These are phyloP conservation scores for Condylostylus longicornis DNA, from an alignment of 1,140 invertebrate genomes.

Conservation along the genomic window DNA sequence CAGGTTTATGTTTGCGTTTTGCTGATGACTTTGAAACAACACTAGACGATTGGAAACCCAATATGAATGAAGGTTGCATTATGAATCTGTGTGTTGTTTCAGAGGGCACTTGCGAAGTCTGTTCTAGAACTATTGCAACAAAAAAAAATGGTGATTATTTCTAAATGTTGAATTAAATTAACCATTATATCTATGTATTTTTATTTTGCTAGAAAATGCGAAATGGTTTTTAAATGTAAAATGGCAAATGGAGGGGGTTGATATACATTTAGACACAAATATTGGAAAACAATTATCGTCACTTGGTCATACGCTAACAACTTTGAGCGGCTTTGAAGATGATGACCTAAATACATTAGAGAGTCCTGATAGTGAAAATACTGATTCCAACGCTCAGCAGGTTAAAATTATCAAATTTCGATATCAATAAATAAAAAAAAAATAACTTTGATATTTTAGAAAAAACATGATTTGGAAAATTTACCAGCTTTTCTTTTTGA, in stretches of 20 bases:
- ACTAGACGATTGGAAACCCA: slow-evolving; percentile 93
- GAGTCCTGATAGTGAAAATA: slow-evolving; percentile 62
- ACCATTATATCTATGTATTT: not conserved
- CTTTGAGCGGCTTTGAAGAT: slow-evolving; percentile 76
- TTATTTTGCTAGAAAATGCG: slow-evolving; percentile 58
- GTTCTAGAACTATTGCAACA: slow-evolving; percentile 74
- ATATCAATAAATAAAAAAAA: not conserved
- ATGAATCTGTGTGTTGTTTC: slow-evolving; percentile 95
- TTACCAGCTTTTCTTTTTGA: slow-evolving; percentile 77
- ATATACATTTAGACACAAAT: slow-evolving; percentile 89
- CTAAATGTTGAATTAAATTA: not conserved
- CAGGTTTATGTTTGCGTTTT: slow-evolving; percentile 81
- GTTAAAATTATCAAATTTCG: slow-evolving; percentile 31
- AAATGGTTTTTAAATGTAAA: slow-evolving; percentile 97
- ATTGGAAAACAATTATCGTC: slow-evolving; percentile 91
- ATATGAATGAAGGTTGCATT: slow-evolving; percentile 59
- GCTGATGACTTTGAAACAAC: slow-evolving; percentile 93
- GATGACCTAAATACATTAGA: slow-evolving; percentile 54
- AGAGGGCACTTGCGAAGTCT: slow-evolving; percentile 96
- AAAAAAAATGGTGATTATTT: slow-evolving; percentile 44
- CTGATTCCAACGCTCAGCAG: slow-evolving; percentile 35
- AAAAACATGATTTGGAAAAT: slow-evolving; percentile 46
- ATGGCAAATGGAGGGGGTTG: slow-evolving; percentile 98
- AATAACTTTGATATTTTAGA: not conserved
- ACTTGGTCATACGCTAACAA: slow-evolving; percentile 86